A percentile compares a stretch with the other conserved stretches of the same genome.
These are phyloP conservation scores for Pantherophis alleghaniensis DNA, from an alignment of 2,797 vertebrate genomes.

Conservation along the genomic window DNA sequence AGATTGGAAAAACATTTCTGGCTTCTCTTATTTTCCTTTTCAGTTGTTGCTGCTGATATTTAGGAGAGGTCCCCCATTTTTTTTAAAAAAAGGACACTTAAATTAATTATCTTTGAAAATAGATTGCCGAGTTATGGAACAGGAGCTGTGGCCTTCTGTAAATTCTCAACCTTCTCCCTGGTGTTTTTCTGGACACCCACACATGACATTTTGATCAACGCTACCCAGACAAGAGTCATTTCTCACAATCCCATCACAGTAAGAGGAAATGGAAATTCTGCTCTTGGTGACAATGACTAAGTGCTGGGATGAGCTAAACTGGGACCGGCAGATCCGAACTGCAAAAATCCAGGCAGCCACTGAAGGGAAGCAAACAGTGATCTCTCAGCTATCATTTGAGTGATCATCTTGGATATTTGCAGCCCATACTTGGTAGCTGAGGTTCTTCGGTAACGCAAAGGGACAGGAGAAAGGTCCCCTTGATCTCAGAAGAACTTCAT, in stretches of 20 bases:
- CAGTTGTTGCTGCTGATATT: not conserved
- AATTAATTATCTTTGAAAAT: conserved; percentile 54
- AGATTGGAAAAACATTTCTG: not conserved
- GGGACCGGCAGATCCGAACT: not conserved
- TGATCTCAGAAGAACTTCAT: not conserved
- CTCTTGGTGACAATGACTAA: fast-evolving
- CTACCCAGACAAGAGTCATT: conserved; percentile 6
- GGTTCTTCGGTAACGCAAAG: not conserved
- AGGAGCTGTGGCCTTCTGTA: conserved; percentile 19
- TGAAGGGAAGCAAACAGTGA: not conserved
- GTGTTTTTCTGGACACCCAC: not conserved
- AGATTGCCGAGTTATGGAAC: conserved; percentile 19
- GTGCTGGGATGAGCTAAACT: not conserved
- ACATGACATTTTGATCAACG: conserved; percentile 51
- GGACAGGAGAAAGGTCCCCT: not conserved
- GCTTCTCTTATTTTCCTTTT: not conserved
- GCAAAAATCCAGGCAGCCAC: not conserved
- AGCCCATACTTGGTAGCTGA: not conserved
- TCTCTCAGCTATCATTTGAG: not conserved
- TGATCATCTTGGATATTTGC: not conserved
- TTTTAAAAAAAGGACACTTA: not conserved
- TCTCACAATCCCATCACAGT: not conserved
- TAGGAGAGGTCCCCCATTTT: not conserved
- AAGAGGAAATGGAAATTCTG: conserved; percentile 34
- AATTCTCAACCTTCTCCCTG: conserved; percentile 17